Evolutionary conservation across 1,140 invertebrate species (phyloP), one percentile per base, ranked within the genome.

Genomic region (Brachystomella parvula): DNA sequence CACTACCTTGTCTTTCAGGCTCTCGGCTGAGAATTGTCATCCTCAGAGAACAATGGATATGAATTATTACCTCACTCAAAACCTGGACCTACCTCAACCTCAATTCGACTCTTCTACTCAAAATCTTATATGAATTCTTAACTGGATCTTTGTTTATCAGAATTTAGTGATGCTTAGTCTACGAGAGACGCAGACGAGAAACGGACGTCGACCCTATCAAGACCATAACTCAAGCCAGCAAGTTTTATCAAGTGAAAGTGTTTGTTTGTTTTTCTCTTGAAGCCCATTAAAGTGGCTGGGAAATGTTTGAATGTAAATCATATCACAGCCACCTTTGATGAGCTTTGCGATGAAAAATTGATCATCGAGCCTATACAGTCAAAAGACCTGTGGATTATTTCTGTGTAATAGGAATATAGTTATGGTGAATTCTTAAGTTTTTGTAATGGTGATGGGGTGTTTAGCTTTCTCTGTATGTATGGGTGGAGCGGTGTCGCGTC

Each of bases 1-100:
- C 89, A 89, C 89, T 92, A 90, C 85, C 87, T 88, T 92, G 89
- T 92, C 89, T 90, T 92, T 91, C 89, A 88, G 86, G 84, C 78
- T 77, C 82, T 24, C 39, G 77, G 74, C 64, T 39, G 44, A 24
- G 3, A 33, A 35, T 17, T n/a, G n/a, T n/a, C n/a, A n/a, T n/a
- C n/a, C n/a, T n/a, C n/a, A n/a, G n/a, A n/a, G n/a, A n/a, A n/a
- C n/a, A n/a, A n/a, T n/a, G n/a, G n/a, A n/a, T n/a, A n/a, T n/a
- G n/a, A n/a, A n/a, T n/a, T n/a, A n/a, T n/a, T n/a, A n/a, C n/a
- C n/a, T n/a, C n/a, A n/a, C n/a, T n/a, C n/a, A n/a, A n/a, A n/a
- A n/a, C n/a, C n/a, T n/a, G n/a, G n/a, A n/a, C n/a, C n/a, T n/a
- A n/a, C n/a, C n/a, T n/a, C n/a, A n/a, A n/a, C n/a, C n/a, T n/a